Percentiles rank a stretch among this genome's conserved stretches.
Evolutionary conservation across 1,140 invertebrate species (phyloP).

Genomic region (Cydia fagiglandana): DNA sequence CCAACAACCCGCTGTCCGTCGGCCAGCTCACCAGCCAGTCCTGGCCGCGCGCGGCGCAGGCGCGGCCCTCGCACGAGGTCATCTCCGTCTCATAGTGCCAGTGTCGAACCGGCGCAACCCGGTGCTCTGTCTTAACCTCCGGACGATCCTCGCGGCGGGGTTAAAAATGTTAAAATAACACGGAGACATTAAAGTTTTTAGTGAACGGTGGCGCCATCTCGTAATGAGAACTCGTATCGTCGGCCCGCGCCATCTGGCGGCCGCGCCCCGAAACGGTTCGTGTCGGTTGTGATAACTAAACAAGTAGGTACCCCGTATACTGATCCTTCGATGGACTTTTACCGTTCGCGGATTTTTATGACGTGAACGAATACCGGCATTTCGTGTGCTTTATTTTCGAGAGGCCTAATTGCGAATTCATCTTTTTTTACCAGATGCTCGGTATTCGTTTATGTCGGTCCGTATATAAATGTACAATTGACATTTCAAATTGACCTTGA

Average conservation of each 20-base stretch:
- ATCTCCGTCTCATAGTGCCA: conserved; percentile 76
- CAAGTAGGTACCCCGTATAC: conserved; percentile 36
- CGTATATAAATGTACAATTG: conserved; percentile 10
- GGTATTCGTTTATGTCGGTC: conserved; percentile 45
- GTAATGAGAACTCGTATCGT: neutral
- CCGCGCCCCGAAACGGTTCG: conserved; percentile 44
- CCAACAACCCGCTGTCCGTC: conserved; percentile 94
- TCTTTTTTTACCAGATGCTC: conserved; percentile 46
- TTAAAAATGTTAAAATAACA: conserved; percentile 37
- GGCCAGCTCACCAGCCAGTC: conserved; percentile 88
- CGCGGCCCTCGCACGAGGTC: conserved; percentile 65
- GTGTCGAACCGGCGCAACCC: conserved; percentile 23
- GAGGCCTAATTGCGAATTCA: conserved; percentile 53
- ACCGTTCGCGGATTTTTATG: conserved; percentile 43
- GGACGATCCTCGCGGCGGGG: conserved; percentile 43
- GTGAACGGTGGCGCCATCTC: conserved; percentile 37
- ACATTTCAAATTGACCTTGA: conserved; percentile 8
- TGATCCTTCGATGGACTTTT: conserved; percentile 35
- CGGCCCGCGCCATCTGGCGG: conserved; percentile 48
- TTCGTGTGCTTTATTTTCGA: conserved; percentile 40
- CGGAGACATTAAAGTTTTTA: conserved; percentile 11
- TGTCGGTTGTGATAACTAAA: conserved; percentile 60
- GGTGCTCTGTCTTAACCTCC: conserved; percentile 36
- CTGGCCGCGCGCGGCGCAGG: conserved; percentile 63
- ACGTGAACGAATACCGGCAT: conserved; percentile 52